phyloP scores from a whole-genome alignment of 2,888 invertebrate genomes.

The Tinea pellionella region DNA sequence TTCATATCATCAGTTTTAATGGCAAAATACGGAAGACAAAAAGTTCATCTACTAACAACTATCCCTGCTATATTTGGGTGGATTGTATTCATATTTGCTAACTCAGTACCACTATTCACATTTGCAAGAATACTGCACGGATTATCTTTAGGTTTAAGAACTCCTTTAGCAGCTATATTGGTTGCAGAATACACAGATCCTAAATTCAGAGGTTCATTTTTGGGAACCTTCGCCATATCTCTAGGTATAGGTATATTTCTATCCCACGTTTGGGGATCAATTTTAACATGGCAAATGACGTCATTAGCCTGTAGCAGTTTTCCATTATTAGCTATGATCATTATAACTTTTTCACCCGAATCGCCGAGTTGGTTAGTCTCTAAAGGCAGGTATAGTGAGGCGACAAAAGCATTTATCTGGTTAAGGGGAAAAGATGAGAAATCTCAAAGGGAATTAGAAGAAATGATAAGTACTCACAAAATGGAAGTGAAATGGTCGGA shows the following conservation, averaged over 20 bases:
- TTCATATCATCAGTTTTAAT: constrained; percentile 62
- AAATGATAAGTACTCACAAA: constrained; percentile 51
- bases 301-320: constrained; percentile 64
- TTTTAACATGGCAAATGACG: constrained; percentile 70
- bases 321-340: constrained; percentile 57
- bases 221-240: constrained; percentile 72
- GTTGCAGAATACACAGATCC: constrained; percentile 72
- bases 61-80: constrained; percentile 62
- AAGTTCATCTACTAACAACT: constrained; percentile 61
- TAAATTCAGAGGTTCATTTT: constrained; percentile 71
- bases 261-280: constrained; percentile 73
- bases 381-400: constrained; percentile 67
- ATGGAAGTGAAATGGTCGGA: constrained; percentile 31
- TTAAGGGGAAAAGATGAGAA: constrained; percentile 64
- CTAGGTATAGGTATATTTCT: constrained; percentile 73
- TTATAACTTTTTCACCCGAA: constrained; percentile 68
- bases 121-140: constrained; percentile 57
- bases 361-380: constrained; percentile 76
- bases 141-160: constrained; percentile 63
- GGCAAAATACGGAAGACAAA: constrained; percentile 70
- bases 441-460: constrained; percentile 51
- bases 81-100: constrained; percentile 51
- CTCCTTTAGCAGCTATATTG: constrained; percentile 64
- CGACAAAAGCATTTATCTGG: constrained; percentile 70
- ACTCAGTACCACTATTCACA: constrained; percentile 49